Base-by-base conservation (phyloP, 2,113 vertebrate species). In the Numenius arquata region DNA sequence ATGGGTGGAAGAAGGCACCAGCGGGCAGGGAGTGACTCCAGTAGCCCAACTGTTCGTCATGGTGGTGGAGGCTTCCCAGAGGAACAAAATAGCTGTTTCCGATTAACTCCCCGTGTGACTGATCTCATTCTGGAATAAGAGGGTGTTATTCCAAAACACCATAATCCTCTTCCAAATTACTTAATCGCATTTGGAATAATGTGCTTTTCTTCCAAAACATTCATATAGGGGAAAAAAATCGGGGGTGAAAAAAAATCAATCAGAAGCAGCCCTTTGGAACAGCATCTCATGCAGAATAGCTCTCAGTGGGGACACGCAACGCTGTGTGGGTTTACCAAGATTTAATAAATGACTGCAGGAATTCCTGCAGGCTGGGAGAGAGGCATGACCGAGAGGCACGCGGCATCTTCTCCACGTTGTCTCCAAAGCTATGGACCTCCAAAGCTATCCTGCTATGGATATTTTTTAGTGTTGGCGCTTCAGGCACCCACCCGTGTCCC, bases 61-160 rank as follows among this genome's bases (percentile, higher is more conserved):
- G 59, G 63, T 56, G 58, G 40, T 59, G 68, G 75, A 73, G 30
- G 10, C 68, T 93, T 48, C 86, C 73, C 81, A 66, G 80, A 84
- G 80, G 48, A 83, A 78, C 16, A 40, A 75, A 88, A 65, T 15
- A 66, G 71, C 95, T 79, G 88, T 30, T 87, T 82, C 70, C 0
- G 11, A 94, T 94, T 95, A 97, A 79, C 77, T 88, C 66, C 71
- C 88, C 0, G 29, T 96, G 93, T 94, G 94, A 96, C 91, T 83
- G 95, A 96, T 97, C 95, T 90, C 90, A 91, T 97, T 90, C 71
- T 88, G 93, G 74, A 95, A 91, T 96, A 95, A 96, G 91, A 95
- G 38, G 73, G 47, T 85, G 95, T 94, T 93, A 87, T 63, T 96
- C 93, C 91, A 79, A 89, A 97, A 81, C 82, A 80, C 85, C 90